Percentiles rank a stretch among this genome's conserved stretches.
These are phyloP conservation scores for Petrocephalus zakoni DNA, from an alignment of 2,113 vertebrate genomes.

Conservation along the genomic window DNA sequence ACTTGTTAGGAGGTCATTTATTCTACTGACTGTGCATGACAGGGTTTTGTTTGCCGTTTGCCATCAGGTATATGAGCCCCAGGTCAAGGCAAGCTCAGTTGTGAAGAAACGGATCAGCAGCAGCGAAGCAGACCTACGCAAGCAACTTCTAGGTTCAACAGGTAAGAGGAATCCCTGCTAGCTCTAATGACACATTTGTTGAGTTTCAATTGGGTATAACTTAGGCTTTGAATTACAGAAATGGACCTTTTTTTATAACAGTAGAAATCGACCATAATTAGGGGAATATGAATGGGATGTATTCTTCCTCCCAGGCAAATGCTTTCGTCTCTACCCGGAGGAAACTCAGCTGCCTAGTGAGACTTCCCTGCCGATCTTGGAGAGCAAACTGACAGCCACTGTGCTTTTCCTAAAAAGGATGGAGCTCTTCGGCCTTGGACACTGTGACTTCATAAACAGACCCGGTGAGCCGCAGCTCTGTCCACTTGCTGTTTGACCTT, in stretches of 20 bases:
- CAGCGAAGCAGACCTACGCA: constrained; percentile 71
- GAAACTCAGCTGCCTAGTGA: constrained; percentile 49
- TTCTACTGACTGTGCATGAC: background rate
- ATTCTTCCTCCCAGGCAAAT: constrained; percentile 63
- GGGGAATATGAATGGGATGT: background rate
- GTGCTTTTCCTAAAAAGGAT: constrained; percentile 83
- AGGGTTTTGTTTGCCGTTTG: background rate
- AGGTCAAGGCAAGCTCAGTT: constrained; percentile 73
- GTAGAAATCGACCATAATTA: background rate
- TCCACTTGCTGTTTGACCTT: background rate
- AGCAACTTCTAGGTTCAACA: constrained; percentile 65
- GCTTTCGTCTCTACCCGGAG: constrained; percentile 79
- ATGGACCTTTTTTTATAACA: too few relatives aligned
- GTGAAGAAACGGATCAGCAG: constrained; percentile 71
- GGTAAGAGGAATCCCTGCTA: constrained; percentile 46
- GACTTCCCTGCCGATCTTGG: constrained; percentile 62
- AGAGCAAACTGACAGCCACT: constrained; percentile 69
- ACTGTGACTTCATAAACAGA: constrained; percentile 73
- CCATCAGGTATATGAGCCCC: constrained; percentile 78
- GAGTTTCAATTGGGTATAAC: background rate
- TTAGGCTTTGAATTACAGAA: too few relatives aligned
- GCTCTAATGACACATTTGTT: background rate
- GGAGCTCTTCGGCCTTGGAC: constrained; percentile 72
- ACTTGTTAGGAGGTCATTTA: background rate
- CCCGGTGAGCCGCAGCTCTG: constrained; percentile 61